Base-by-base conservation (phyloP, 1,140 invertebrate species). In the Adelges cooleyi region DNA sequence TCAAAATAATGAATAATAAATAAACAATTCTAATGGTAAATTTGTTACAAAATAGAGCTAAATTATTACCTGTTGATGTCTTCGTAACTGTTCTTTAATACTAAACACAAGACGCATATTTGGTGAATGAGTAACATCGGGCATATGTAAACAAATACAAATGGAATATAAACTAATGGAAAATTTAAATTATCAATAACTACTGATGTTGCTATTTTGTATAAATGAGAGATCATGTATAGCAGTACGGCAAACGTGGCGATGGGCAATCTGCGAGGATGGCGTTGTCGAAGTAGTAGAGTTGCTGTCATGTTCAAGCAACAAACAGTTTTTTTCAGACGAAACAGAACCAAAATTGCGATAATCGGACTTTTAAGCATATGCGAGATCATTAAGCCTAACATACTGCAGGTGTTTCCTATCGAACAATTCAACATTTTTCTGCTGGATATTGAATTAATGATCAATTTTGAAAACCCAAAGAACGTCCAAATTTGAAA, bases 61-160 rank as follows among this genome's bases (percentile, higher is more conserved):
- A n/a, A n/a, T n/a, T n/a, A n/a, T 42, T 15, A 44, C 53, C 53
- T 59, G 53, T 67, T 67, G 25, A 67, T 67, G n/a, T 67, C 52
- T 1, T 56, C 42, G 33, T 48, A 67, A 5, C 38, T 29, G 22
- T 56, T 18, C 49, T 67, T 36, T 27, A 42, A 22, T 46, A 67
- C 33, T 11, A 46, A 40, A 13, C 66, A 59, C 18, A 67, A 9
- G 18, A 67, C 36, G 22, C 51, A 22, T 15, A 67, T 29, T 2
- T 56, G 42, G 44, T 67, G 54, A 1, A 67, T 67, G 40, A 67
- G 29, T 17, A 50, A 25, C 4, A 67, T 15, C 0, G 66, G 66
- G 0, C 52, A 51, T 29, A 67, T 48, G 66, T 67, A 67, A 1
- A 52, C 66, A 18, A 52, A 54, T 17, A 54, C 48, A 17, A 56